These are phyloP conservation scores for Trialeurodes vaporariorum DNA, from an alignment of 1,140 invertebrate species.

Conservation along the genomic window DNA sequence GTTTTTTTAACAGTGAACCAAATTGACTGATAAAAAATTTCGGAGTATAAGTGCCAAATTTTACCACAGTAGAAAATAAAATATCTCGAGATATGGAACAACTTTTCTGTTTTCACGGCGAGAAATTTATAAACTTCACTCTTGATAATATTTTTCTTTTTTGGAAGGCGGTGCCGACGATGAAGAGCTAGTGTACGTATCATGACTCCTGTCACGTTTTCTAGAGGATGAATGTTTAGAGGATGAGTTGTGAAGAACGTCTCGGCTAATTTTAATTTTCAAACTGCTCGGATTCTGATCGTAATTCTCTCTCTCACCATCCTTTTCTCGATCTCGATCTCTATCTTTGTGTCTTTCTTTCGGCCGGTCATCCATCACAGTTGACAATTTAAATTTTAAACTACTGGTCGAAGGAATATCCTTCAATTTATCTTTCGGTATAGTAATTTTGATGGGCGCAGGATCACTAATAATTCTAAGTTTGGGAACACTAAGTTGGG, in stretches of 20 bases:
- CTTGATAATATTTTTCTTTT: neutral
- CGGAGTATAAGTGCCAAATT: too few species aligned
- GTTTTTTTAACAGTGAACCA: too few species aligned
- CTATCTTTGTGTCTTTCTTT: slow-evolving; percentile 1
- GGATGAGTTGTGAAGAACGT: slow-evolving; percentile 27
- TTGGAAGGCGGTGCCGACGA: neutral
- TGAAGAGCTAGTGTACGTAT: neutral
- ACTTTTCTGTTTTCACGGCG: too few species aligned
- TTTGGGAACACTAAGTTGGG: slow-evolving; percentile 15
- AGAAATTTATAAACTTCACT: neutral
- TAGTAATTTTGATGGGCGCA: slow-evolving; percentile 45
- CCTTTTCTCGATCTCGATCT: neutral
- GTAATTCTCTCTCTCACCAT: neutral
- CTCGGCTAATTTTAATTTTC: slow-evolving; percentile 53
- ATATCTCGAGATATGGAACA: too few species aligned
- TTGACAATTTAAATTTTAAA: slow-evolving; percentile 2
- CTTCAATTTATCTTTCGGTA: slow-evolving; percentile 50
- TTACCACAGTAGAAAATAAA: too few species aligned
- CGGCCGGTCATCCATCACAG: slow-evolving; percentile 27
- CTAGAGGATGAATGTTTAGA: neutral
- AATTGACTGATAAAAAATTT: too few species aligned
- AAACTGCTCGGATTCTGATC: slow-evolving; percentile 32
- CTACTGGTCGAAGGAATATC: slow-evolving; percentile 26
- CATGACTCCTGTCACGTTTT: neutral
- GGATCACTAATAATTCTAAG: slow-evolving; percentile 21